These are phyloP conservation scores for Fundulus diaphanus DNA, from an alignment of 2,797 vertebrate genomes.

Conservation along the genomic window DNA sequence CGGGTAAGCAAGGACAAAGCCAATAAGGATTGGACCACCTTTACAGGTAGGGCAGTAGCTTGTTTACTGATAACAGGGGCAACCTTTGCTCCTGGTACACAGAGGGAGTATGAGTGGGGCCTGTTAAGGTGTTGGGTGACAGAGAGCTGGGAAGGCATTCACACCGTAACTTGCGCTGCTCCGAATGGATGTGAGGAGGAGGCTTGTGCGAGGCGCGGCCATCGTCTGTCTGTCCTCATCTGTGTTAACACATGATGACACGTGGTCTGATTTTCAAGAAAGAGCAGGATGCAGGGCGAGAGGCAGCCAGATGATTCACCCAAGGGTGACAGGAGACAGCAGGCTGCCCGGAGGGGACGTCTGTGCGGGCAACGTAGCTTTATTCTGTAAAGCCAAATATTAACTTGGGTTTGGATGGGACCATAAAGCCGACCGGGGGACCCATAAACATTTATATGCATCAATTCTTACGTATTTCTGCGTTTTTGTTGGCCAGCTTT, in stretches of 20 bases:
- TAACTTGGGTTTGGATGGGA: background rate
- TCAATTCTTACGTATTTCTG: background rate
- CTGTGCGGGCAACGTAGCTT: background rate
- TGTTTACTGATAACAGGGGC: constrained; percentile 31
- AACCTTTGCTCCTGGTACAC: constrained; percentile 25
- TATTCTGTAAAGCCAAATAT: constrained; percentile 5
- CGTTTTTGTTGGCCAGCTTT: background rate
- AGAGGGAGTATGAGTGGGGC: constrained; percentile 10
- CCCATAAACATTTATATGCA: background rate
- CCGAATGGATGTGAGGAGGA: constrained; percentile 10
- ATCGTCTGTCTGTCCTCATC: constrained; percentile 40
- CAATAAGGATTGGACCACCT: constrained; percentile 41
- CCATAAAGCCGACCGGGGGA: background rate
- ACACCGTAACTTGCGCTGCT: constrained; percentile 32
- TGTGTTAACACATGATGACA: constrained; percentile 36
- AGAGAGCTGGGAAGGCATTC: constrained; percentile 25
- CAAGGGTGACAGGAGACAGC: constrained; percentile 23
- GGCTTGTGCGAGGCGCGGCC: constrained; percentile 10
- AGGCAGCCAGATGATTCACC: constrained; percentile 49
- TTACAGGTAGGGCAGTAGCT: constrained; percentile 38
- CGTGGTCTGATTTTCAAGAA: constrained; percentile 37
- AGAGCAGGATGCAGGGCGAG: constrained; percentile 28
- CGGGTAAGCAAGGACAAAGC: constrained; percentile 27
- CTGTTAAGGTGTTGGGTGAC: constrained; percentile 13
- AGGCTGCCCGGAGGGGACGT: background rate